phyloP scores from a whole-genome alignment of 2,888 invertebrate species.

The Tipula unca region DNA sequence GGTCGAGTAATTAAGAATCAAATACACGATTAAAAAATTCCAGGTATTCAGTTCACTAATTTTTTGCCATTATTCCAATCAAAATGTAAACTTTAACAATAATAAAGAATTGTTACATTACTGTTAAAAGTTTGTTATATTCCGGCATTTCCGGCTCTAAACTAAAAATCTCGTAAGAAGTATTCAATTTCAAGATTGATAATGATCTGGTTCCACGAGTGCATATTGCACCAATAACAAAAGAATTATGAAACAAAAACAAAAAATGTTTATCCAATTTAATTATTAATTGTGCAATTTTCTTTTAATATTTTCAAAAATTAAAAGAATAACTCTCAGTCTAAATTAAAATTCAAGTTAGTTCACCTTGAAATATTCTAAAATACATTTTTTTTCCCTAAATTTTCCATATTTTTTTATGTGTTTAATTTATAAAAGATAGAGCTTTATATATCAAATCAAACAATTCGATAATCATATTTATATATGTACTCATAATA shows the following conservation, averaged over 20 bases:
- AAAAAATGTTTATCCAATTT: background rate
- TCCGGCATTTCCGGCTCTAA: background rate
- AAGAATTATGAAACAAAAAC: background rate
- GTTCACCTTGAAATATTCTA: background rate
- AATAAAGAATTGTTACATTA: too few relatives aligned
- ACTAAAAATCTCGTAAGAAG: background rate
- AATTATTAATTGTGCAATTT: background rate
- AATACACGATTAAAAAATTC: too few relatives aligned
- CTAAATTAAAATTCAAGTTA: background rate
- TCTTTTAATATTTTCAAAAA: background rate
- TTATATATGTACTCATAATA: background rate
- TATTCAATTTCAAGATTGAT: background rate
- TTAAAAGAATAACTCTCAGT: background rate
- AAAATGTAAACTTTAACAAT: too few relatives aligned
- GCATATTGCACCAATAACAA: background rate
- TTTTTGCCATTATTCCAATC: too few relatives aligned
- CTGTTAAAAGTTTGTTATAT: background rate
- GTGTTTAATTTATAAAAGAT: background rate
- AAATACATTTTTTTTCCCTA: background rate
- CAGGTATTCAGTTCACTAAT: too few relatives aligned
- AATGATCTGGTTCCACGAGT: background rate
- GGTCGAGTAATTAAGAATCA: too few relatives aligned
- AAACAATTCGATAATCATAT: background rate
- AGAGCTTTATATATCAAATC: background rate
- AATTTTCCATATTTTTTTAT: background rate